A percentile compares a stretch with the other conserved stretches of the same genome.
Evolutionary conservation across 2,888 invertebrate genomes (phyloP).

Genomic region (Hipparchia sbordonii): DNA sequence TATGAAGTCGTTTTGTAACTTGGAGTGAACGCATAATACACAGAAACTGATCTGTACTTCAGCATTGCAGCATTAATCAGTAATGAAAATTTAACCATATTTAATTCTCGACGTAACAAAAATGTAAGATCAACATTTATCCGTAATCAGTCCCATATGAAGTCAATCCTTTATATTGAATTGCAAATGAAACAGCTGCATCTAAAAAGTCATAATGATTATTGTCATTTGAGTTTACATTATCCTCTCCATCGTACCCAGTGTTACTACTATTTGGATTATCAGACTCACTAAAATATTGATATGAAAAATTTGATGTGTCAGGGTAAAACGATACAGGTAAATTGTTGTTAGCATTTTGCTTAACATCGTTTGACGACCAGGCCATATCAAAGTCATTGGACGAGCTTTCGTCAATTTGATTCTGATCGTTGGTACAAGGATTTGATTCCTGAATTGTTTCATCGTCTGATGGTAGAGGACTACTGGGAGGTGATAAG

Average conservation of each 20-base stretch:
- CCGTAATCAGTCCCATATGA: slow-evolving; percentile 75
- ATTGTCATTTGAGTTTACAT: slow-evolving; percentile 49
- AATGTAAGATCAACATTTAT: slow-evolving; percentile 47
- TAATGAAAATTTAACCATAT: neutral
- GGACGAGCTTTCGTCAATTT: slow-evolving; percentile 46
- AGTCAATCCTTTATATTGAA: slow-evolving; percentile 87
- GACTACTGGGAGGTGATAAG: slow-evolving; percentile 53
- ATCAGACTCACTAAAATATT: slow-evolving; percentile 53
- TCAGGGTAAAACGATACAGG: slow-evolving; percentile 54
- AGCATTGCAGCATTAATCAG: neutral
- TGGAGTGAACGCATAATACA: too few relatives aligned
- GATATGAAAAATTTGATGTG: slow-evolving; percentile 52
- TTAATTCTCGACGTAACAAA: neutral
- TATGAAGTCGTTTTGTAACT: too few relatives aligned
- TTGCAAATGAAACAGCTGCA: slow-evolving; percentile 88
- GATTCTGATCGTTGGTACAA: slow-evolving; percentile 40
- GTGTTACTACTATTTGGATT: slow-evolving; percentile 47
- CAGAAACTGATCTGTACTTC: neutral
- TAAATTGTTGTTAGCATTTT: slow-evolving; percentile 46
- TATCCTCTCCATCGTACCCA: slow-evolving; percentile 50
- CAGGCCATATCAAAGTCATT: slow-evolving; percentile 55
- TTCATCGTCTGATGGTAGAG: slow-evolving; percentile 55
- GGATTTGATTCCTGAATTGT: slow-evolving; percentile 34
- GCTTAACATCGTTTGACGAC: slow-evolving; percentile 51
- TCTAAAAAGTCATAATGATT: slow-evolving; percentile 84